Conservation (phyloP, 2,113 vertebrate species). For the Etheostoma cragini region DNA sequence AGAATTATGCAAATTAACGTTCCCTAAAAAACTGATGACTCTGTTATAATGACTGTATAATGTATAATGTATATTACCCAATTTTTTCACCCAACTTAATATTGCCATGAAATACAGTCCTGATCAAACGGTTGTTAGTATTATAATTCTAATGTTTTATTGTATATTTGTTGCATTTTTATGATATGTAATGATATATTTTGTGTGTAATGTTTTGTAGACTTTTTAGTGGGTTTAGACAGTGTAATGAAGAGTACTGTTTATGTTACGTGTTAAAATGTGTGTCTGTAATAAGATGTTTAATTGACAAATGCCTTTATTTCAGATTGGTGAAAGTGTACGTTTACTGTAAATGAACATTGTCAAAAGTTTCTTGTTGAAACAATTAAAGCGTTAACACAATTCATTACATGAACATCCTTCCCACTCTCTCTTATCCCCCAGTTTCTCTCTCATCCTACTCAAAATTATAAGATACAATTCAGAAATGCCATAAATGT, state of each 20-base stretch:
- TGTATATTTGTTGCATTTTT: not conserved
- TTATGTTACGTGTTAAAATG: no score
- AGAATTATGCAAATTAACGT: not conserved
- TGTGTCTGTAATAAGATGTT: not conserved
- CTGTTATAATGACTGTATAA: no score
- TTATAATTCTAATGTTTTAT: not conserved
- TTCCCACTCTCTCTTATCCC: not conserved
- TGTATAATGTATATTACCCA: no score
- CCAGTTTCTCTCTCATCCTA: not conserved
- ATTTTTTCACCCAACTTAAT: not conserved
- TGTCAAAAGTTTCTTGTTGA: not conserved
- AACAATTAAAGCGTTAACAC: constrained; percentile 15
- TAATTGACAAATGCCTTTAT: not conserved
- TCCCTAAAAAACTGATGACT: not conserved
- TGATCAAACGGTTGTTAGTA: not conserved
- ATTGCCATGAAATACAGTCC: not conserved
- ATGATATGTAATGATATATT: not conserved
- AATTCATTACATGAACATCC: constrained; percentile 6
- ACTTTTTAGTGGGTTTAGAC: not conserved
- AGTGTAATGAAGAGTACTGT: no score
- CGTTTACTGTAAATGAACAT: not conserved
- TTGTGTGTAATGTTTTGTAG: not conserved
- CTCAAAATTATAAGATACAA: constrained; percentile 33
- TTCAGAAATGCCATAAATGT: constrained; percentile 41
- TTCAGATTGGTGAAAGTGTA: not conserved